phyloP scores from a whole-genome alignment of 2,888 invertebrate species.

The Rotaria magnacalcarata region DNA sequence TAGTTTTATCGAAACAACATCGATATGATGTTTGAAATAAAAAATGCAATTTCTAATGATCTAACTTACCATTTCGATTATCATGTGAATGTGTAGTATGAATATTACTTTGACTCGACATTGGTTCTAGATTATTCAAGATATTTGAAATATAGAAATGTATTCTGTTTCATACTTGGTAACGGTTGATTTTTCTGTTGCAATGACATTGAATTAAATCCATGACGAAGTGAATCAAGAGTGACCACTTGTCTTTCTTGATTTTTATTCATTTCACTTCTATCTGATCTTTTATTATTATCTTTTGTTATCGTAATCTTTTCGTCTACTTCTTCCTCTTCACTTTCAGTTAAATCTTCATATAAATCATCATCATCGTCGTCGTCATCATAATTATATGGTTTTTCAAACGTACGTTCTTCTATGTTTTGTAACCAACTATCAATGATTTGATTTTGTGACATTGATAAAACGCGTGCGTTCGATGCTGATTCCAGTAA shows the following conservation, averaged over 20 bases:
- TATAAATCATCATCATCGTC: slow-evolving; percentile 25
- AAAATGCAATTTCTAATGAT: too few species aligned
- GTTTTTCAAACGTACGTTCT: not conserved
- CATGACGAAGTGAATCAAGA: not conserved
- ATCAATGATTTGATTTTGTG: slow-evolving; percentile 29
- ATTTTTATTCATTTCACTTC: not conserved
- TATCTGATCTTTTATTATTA: not conserved
- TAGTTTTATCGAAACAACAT: too few species aligned
- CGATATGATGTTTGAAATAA: too few species aligned
- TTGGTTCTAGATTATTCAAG: not conserved
- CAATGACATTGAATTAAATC: not conserved
- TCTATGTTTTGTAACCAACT: slow-evolving; percentile 3
- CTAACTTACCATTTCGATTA: not conserved
- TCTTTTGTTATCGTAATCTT: not conserved
- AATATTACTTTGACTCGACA: not conserved
- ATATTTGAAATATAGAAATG: not conserved
- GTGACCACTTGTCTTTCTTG: not conserved
- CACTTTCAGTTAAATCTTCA: not conserved
- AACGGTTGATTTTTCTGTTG: too few species aligned
- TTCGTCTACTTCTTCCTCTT: not conserved
- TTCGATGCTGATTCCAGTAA: not conserved
- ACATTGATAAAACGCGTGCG: not conserved
- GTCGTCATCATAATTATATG: not conserved
- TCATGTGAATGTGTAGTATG: not conserved
- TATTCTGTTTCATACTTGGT: not conserved